A percentile compares a stretch with the other conserved stretches of the same genome.
Conservation (phyloP, 2,797 vertebrate genomes). For the Harpagifer antarcticus region DNA sequence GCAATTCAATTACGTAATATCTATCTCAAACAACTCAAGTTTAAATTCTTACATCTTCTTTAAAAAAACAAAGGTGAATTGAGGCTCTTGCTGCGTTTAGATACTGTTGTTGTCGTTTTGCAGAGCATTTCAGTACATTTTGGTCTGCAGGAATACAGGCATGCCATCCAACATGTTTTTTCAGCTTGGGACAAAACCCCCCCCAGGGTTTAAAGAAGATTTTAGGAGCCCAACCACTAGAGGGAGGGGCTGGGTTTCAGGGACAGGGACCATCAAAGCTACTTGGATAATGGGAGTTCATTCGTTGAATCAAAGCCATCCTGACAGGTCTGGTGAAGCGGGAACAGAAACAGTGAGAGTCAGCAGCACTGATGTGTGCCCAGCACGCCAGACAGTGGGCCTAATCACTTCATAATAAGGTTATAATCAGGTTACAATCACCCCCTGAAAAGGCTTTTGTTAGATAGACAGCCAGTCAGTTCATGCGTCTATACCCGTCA, state of each 20-base stretch:
- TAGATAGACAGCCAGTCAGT: conserved; percentile 45
- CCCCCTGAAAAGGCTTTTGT: conserved; percentile 75
- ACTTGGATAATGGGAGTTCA: conserved; percentile 76
- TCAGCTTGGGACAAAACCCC: conserved; percentile 61
- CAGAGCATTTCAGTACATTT: conserved; percentile 18
- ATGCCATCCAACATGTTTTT: conserved; percentile 72
- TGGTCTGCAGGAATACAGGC: conserved; percentile 56
- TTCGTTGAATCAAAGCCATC: conserved; percentile 70
- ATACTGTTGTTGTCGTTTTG: conserved; percentile 14
- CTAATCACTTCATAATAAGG: conserved; percentile 78
- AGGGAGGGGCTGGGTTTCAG: conserved; percentile 54
- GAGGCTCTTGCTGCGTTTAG: background rate
- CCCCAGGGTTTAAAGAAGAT: conserved; percentile 48
- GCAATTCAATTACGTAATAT: background rate
- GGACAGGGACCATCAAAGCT: conserved; percentile 58
- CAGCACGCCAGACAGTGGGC: conserved; percentile 68
- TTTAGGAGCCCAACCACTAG: conserved; percentile 41
- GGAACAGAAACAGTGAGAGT: conserved; percentile 71
- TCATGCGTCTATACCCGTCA: conserved; percentile 23
- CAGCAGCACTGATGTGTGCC: conserved; percentile 76
- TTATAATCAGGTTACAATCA: conserved; percentile 77
- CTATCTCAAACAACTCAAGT: background rate
- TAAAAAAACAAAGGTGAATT: background rate
- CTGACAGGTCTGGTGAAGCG: conserved; percentile 81
- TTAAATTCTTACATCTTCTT: background rate